Conservation (phyloP, 2,888 invertebrate species). For the Drosophila mercatorum region DNA sequence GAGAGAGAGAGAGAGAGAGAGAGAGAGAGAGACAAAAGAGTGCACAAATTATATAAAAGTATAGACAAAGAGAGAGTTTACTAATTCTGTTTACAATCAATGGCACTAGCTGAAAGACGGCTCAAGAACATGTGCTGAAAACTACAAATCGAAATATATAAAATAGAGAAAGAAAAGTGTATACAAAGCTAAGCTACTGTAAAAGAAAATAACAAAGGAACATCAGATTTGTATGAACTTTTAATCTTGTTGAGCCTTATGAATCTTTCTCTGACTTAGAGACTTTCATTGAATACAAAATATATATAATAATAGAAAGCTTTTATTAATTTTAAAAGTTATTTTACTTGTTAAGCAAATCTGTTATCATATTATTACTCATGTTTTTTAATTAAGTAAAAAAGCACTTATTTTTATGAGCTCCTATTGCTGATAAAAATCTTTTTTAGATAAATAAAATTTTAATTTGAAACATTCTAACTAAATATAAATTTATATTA, state of each 20-base stretch:
- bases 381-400: too few relatives aligned
- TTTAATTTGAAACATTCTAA: neutral
- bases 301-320: neutral
- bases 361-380: neutral
- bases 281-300: neutral
- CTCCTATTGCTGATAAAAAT: neutral
- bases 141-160: neutral
- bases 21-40: conserved; percentile 31
- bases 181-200: neutral
- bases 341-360: neutral
- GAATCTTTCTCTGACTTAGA: neutral
- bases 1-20: conserved; percentile 17
- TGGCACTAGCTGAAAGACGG: conserved; percentile 27
- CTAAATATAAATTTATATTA: neutral
- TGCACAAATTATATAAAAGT: conserved; percentile 31
- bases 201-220: neutral
- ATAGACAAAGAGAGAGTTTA: conserved; percentile 19
- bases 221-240: neutral
- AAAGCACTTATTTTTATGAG: too few relatives aligned
- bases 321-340: neutral
- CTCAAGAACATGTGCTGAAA: neutral
- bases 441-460: too few relatives aligned
- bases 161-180: neutral
- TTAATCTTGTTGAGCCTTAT: neutral
- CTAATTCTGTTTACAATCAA: conserved; percentile 10